Base-by-base conservation (phyloP, 37 sponge, comb jelly and placozoan species). In the Hormiphora californensis region DNA sequence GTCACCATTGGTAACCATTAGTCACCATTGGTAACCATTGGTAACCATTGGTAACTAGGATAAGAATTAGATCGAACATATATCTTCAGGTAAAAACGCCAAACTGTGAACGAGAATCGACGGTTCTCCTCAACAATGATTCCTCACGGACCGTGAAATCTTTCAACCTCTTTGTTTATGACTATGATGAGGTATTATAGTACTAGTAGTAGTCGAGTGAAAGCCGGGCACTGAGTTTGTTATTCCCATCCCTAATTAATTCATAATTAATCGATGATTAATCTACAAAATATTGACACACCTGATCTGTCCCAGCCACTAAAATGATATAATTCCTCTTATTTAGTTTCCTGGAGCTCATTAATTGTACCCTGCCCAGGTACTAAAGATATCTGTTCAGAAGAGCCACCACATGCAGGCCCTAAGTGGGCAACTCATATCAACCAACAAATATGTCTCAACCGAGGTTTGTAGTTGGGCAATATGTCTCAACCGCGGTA, bases 401-500 rank as follows among this genome's bases (percentile, higher is more conserved):
- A 73, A 73, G 81, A 43, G 36, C 21, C 40, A 73, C 46, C 81
- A 73, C 44, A 73, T 73, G 28, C 81, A 73, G 81, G 81, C 81
- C 23, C 41, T 73, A 23, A 43, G 46, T 4, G 81, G 81, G 28
- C 81, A 73, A 46, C 43, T 73, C 81, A 73, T 73, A 43, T 15
- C 81, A 1, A n/a, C 81, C 38, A 73, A 73, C 44, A 73, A 73
- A 73, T 73, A 73, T 30, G 81, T 73, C 1, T 73, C 81, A 23
- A 73, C 81, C 25, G 81, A 73, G 81, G 81, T 73, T 43, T 3
- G n/a, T 49, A 17, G 53, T 49, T 49, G 9, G 12, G 9, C 53
- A 49, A 15, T 17, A 15, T 49, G 9, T 49, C 53, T 49, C 12
- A 15, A 15, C 9, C 9, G 53, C 12, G 53, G 53, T 49, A 15